Base-by-base conservation (phyloP, 2,797 vertebrate genomes). In the Paguma larvata region DNA sequence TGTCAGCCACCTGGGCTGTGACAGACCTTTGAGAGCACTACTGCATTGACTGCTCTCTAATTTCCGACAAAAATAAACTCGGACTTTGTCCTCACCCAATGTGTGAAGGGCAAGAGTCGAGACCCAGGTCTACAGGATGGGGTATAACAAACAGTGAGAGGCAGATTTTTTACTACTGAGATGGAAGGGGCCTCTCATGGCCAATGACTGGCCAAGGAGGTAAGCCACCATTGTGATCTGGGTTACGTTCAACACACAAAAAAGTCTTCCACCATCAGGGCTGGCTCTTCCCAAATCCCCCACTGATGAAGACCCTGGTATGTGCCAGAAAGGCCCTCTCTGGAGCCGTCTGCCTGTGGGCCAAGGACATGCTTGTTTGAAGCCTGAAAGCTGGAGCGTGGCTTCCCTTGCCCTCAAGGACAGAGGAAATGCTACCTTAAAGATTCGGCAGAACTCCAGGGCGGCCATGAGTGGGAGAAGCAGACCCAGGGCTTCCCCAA, bases 371-470 rank as follows among this genome's bases (percentile, higher is more conserved):
- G 8, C 41, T n/a, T 30, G 2, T 48, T n/a, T 62, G 41, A 79
- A 27, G 46, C 34, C 9, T 1, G 68, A 32, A 80, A 62, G 38
- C 79, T 41, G 75, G 18, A 67, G 23, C 44, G 53, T 18, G 34
- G 79, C 32, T 91, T 53, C 41, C 13, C 3, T 19, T 32, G 30
- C 9, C n/a, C 62, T 68, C 0, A 2, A 63, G 3, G 4, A 38
- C 41, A 14, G 23, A 25, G 0, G n/a, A 85, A 67, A 65, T 0
- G 9, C 4, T 27, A n/a, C 27, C 32, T 0, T 6, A 34, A 21
- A 80, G 70, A 92, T 15, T 73, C 44, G 78, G 3, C 11, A 2
- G 34, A 77, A 67, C 21, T 48, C 48, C 9, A 23, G 86, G 32
- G 32, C n/a, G 63, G 72, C 25, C 41, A 1, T 2, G 6, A 38